A percentile compares a stretch with the other conserved stretches of the same genome.
Evolutionary conservation across 2,113 vertebrate genomes (phyloP).

Genomic region (Oreotragus oreotragus): DNA sequence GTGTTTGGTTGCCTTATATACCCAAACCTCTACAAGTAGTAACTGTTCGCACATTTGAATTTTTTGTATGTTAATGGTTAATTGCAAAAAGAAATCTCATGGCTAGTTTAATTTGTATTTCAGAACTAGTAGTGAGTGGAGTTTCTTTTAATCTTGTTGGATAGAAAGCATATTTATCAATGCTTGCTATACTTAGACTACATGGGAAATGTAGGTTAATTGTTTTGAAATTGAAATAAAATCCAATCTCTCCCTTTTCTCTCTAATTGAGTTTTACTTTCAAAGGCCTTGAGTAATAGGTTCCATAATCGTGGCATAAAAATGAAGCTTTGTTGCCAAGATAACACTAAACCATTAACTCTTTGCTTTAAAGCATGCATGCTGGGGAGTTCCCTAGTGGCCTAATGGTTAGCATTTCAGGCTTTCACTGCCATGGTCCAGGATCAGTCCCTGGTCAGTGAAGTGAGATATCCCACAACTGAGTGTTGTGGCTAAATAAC

Average conservation of each 20-base stretch:
- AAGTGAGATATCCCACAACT: background rate
- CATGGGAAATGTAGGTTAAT: background rate
- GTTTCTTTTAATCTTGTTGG: background rate
- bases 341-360: background rate
- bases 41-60: background rate
- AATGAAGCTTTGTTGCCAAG: background rate
- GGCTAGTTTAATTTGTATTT: background rate
- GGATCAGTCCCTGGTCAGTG: background rate
- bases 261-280: background rate
- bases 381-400: background rate
- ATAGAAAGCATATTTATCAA: background rate
- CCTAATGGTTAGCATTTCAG: background rate
- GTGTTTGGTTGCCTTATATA: background rate
- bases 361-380: background rate
- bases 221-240: slow-evolving; percentile 27
- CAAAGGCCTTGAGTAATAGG: background rate
- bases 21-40: background rate
- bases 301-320: background rate
- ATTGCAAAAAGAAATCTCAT: background rate
- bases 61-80: background rate
- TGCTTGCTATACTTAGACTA: background rate
- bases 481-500: background rate
- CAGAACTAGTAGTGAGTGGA: background rate
- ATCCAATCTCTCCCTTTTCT: background rate
- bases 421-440: background rate